phyloP scores from a whole-genome alignment of 1,140 invertebrate species.

The Danaus plexippus region DNA sequence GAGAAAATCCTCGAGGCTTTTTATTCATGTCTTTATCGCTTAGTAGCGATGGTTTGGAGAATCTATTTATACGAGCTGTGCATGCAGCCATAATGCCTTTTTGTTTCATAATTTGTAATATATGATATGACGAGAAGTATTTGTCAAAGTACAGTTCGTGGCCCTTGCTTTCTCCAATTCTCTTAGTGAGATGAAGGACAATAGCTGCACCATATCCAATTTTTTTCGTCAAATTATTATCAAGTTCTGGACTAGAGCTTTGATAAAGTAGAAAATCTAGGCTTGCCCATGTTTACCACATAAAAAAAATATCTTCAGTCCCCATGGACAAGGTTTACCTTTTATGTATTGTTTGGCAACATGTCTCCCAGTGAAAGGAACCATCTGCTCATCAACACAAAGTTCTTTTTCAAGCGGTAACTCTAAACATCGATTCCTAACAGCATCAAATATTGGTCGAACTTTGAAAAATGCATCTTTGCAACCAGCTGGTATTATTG shows the following conservation, averaged over 20 bases:
- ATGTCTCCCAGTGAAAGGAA: constrained; percentile 35
- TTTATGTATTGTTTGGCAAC: constrained; percentile 27
- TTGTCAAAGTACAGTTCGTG: constrained; percentile 35
- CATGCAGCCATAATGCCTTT: constrained; percentile 48
- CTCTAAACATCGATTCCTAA: constrained; percentile 30
- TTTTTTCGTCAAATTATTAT: constrained; percentile 28
- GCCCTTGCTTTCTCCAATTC: constrained; percentile 31
- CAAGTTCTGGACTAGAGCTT: constrained; percentile 29
- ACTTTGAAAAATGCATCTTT: constrained; percentile 35
- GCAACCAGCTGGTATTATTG: constrained; percentile 23
- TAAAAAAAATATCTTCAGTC: constrained; percentile 26
- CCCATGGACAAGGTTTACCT: constrained; percentile 28
- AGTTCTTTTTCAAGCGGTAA: constrained; percentile 30
- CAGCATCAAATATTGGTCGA: constrained; percentile 31
- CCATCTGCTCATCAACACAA: constrained; percentile 33
- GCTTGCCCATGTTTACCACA: constrained; percentile 27
- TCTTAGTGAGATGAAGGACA: constrained; percentile 33
- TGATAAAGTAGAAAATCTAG: constrained; percentile 19
- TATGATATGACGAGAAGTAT: constrained; percentile 46
- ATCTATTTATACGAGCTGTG: constrained; percentile 45
- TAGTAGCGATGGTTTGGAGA: constrained; percentile 37
- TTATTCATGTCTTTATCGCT: constrained; percentile 47
- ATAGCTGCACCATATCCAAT: constrained; percentile 30
- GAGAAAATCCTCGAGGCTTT: constrained; percentile 42
- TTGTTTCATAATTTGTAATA: constrained; percentile 44